A percentile compares a stretch with the other conserved stretches of the same genome.
phyloP scores from a whole-genome alignment of 2,888 invertebrate species.

The Nesidiocoris tenuis region DNA sequence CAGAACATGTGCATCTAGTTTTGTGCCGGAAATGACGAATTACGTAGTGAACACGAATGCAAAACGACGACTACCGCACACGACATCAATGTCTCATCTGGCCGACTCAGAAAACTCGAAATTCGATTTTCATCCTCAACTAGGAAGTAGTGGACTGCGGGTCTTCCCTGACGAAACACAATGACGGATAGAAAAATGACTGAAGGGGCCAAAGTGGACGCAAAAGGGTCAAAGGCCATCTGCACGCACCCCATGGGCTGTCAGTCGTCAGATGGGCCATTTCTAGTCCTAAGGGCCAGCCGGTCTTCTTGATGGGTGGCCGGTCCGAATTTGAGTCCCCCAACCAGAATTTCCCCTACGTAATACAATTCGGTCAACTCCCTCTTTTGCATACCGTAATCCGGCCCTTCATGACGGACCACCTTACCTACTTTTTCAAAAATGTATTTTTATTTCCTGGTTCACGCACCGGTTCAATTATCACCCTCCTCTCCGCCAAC shows the following conservation, averaged over 20 bases:
- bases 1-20: too few relatives aligned
- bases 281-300: background rate
- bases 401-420: background rate
- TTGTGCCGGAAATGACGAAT: too few relatives aligned
- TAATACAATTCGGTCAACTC: background rate
- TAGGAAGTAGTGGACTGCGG: too few relatives aligned
- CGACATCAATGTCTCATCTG: too few relatives aligned
- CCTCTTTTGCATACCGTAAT: background rate
- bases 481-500: conserved; percentile 25
- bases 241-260: background rate
- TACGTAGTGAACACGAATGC: too few relatives aligned
- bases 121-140: background rate
- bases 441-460: conserved; percentile 47
- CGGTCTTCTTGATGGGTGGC: background rate
- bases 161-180: too few relatives aligned
- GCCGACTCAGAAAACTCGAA: too few relatives aligned
- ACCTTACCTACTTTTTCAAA: background rate
- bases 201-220: background rate
- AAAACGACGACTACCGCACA: too few relatives aligned
- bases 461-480: conserved; percentile 34
- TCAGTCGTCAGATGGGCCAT: background rate
- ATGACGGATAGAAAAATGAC: background rate
- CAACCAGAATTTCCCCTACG: background rate
- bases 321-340: background rate
- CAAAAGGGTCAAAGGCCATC: background rate